Evolutionary conservation across 1,140 invertebrate genomes (phyloP).

Genomic region (Diuraphis noxia): DNA sequence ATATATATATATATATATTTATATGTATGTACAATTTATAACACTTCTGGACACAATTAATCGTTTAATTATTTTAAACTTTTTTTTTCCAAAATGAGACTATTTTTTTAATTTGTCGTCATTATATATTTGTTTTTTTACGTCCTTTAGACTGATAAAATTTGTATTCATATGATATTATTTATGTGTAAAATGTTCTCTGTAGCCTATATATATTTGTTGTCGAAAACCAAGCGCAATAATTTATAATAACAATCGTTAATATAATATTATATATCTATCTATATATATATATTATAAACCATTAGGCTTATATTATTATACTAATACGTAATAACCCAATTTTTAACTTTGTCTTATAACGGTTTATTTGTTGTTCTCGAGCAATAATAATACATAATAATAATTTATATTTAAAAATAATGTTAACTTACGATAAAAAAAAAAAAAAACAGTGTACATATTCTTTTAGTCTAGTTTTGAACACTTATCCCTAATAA

Average conservation of each 20-base stretch:
- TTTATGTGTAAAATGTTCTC: slow-evolving; percentile 1
- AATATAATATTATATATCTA: slow-evolving; percentile 22
- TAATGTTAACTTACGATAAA: slow-evolving; percentile 5
- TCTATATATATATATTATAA: slow-evolving; percentile 28
- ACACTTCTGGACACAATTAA: neutral
- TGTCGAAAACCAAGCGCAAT: slow-evolving; percentile 33
- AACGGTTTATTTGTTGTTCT: slow-evolving; percentile 21
- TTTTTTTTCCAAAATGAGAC: neutral
- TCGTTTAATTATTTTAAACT: neutral
- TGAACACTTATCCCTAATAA: slow-evolving; percentile 1
- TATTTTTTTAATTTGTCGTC: neutral
- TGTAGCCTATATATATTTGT: neutral
- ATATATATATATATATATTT: neutral
- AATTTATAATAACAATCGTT: slow-evolving; percentile 39
- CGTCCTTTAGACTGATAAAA: slow-evolving; percentile 51
- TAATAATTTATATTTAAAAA: neutral
- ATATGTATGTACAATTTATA: slow-evolving; percentile 5
- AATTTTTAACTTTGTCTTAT: slow-evolving; percentile 18
- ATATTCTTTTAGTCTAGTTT: neutral
- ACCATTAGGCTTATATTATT: slow-evolving; percentile 52
- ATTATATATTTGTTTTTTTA: slow-evolving; percentile 23
- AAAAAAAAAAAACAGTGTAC: slow-evolving; percentile 18
- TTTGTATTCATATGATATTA: slow-evolving; percentile 42
- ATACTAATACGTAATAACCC: slow-evolving; percentile 30
- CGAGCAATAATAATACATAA: slow-evolving; percentile 40